phyloP scores from a whole-genome alignment of 1,140 invertebrate genomes.

The Achroia grisella region DNA sequence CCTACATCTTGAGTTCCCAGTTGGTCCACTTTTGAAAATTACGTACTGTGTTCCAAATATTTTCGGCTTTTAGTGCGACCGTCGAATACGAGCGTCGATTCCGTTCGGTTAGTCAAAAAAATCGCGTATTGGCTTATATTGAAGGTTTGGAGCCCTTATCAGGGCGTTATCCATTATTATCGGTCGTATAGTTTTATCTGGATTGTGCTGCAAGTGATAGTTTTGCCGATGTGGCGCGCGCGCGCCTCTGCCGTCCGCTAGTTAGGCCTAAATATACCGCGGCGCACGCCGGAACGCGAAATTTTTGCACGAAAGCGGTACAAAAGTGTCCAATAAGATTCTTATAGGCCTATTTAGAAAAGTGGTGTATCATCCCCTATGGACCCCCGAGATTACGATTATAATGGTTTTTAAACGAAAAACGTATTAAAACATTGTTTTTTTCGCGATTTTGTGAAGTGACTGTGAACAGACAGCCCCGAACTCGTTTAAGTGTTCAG shows the following conservation, averaged over 20 bases:
- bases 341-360: constrained; percentile 53
- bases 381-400: constrained; percentile 28
- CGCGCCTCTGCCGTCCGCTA: constrained; percentile 15
- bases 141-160: constrained; percentile 26
- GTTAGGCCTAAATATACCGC: constrained; percentile 52
- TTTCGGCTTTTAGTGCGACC: background rate
- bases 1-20: no score
- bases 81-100: constrained; percentile 1
- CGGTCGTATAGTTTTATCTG: constrained; percentile 24
- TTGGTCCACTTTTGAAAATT: no score
- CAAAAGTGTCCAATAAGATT: constrained; percentile 50
- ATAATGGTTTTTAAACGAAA: constrained; percentile 24
- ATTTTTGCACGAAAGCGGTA: constrained; percentile 37
- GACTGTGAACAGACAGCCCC: constrained; percentile 18
- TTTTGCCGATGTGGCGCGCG: constrained; percentile 22
- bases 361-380: constrained; percentile 14
- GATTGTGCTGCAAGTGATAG: constrained; percentile 22
- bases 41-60: no score
- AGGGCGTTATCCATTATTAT: constrained; percentile 25
- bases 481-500: constrained; percentile 11
- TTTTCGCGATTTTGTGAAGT: constrained; percentile 36
- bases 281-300: constrained; percentile 34
- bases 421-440: constrained; percentile 20
- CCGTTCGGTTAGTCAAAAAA: background rate
- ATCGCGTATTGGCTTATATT: background rate